Conservation (phyloP, 2,888 invertebrate genomes). For the Hypena proboscidalis region DNA sequence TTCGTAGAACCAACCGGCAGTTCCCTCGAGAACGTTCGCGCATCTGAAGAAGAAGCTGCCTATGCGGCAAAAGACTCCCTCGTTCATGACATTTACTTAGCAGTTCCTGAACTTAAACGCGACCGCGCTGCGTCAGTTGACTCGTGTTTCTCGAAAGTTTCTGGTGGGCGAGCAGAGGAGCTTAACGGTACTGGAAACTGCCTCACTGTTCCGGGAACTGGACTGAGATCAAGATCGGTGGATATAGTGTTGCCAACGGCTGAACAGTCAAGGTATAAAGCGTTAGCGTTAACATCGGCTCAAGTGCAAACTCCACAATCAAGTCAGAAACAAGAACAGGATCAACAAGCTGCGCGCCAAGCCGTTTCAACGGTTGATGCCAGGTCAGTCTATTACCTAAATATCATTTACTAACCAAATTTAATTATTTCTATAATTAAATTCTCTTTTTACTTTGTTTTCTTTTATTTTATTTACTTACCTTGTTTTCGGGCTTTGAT, state of each 20-base stretch:
- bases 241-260: conserved; percentile 95
- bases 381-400: conserved; percentile 63
- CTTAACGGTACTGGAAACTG: conserved; percentile 86
- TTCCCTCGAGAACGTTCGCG: conserved; percentile 89
- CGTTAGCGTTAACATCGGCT: conserved; percentile 89
- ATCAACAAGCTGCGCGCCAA: conserved; percentile 50
- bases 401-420: conserved; percentile 26
- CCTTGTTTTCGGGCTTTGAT: too few species aligned
- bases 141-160: conserved; percentile 92
- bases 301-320: conserved; percentile 55
- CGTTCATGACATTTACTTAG: conserved; percentile 90
- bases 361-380: conserved; percentile 51
- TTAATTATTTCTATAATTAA: conserved; percentile 32
- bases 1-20: conserved; percentile 90
- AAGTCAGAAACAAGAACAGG: conserved; percentile 51
- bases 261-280: conserved; percentile 93
- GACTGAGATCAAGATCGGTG: conserved; percentile 92
- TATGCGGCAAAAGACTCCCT: conserved; percentile 67
- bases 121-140: conserved; percentile 95
- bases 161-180: conserved; percentile 90
- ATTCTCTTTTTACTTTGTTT: conserved; percentile 30
- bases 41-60: conserved; percentile 73
- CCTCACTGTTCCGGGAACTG: conserved; percentile 89
- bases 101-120: conserved; percentile 93
- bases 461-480: background rate